Evolutionary conservation across 2,888 invertebrate species (phyloP), one percentile per base, ranked within the genome.

Genomic region (Zaprionus obscuricornis): DNA sequence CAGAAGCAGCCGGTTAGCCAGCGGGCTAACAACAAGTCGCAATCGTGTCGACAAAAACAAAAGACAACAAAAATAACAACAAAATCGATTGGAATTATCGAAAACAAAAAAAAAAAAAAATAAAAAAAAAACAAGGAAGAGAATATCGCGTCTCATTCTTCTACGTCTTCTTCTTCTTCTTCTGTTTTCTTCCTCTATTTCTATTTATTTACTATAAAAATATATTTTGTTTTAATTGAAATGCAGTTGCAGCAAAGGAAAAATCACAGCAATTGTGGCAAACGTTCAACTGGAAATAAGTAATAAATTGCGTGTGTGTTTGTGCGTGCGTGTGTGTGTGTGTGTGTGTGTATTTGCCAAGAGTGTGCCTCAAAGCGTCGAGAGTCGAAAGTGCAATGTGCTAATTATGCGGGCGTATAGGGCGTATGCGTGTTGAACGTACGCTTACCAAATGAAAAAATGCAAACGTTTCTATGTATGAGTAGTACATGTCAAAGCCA

Each of bases 41-140:
- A 62, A 60, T n/a, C n/a, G 50, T 55, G 64, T 46, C 45, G 60
- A 67, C 45, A 52, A 36, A n/a, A 20, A 34, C 14, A 51, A 16
- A 36, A 22, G n/a, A 14, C 29, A 40, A 64, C 63, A 67, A 71
- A 67, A 42, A 27, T 11, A 8, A 51, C 18, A 27, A 51, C n/a
- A 18, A 58, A 66, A 77, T 86, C 82, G 87, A 88, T 88, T 70
- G 75, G 85, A 77, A 87, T 88, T 87, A 87, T 79, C 78, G 72
- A 75, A 60, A 76, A 31, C 22, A 13, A 39, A 39, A 39, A 24
- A 8, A 3, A 37, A 8, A 37, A 37, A 18, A 37, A 24, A 24
- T 24, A 6, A 24, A 24, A 75, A 60, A 76, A 31, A 39, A 13
- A 39, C 22, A 39, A 24, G 3, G 5, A 37, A 8, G 20, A 37